phyloP scores from a whole-genome alignment of 1,140 invertebrate species.

The Conus betulinus region DNA sequence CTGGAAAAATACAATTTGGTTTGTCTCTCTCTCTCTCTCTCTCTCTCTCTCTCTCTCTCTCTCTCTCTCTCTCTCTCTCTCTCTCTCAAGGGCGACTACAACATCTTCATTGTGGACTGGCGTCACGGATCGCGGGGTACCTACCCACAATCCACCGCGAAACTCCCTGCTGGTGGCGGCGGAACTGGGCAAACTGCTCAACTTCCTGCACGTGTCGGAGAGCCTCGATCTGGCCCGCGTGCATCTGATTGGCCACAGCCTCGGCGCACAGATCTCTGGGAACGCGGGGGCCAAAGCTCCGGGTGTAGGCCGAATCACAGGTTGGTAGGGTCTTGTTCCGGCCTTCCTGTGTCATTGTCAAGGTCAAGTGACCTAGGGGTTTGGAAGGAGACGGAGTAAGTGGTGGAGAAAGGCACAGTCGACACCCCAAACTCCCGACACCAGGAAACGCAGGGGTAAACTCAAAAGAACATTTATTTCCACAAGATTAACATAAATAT shows the following conservation, averaged over 20 bases:
- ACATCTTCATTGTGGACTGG: slow-evolving; percentile 81
- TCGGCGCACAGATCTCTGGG: slow-evolving; percentile 91
- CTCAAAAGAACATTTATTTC: too few relatives aligned
- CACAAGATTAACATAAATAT: too few relatives aligned
- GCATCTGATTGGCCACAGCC: slow-evolving; percentile 93
- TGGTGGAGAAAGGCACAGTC: too few relatives aligned
- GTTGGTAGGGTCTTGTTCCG: slow-evolving; percentile 43
- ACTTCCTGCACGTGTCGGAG: slow-evolving; percentile 43
- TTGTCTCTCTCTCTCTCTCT: too few relatives aligned
- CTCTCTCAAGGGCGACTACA: slow-evolving; percentile 80
- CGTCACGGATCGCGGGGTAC: slow-evolving; percentile 88
- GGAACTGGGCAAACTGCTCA: slow-evolving; percentile 87
- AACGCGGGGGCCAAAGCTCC: slow-evolving; percentile 91
- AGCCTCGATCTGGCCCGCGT: slow-evolving; percentile 42
- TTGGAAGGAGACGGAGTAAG: too few relatives aligned
- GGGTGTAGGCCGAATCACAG: slow-evolving; percentile 86
- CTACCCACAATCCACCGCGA: slow-evolving; percentile 93
- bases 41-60: too few relatives aligned
- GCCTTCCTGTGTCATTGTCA: not conserved
- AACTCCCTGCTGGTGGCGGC: slow-evolving; percentile 92
- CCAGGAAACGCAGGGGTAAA: too few relatives aligned
- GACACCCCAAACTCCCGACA: too few relatives aligned
- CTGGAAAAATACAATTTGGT: too few relatives aligned
- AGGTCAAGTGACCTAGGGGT: too few relatives aligned
- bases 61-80: too few relatives aligned